These are phyloP conservation scores for Phoeniculus purpureus DNA, from an alignment of 2,797 vertebrate genomes.

Conservation along the genomic window DNA sequence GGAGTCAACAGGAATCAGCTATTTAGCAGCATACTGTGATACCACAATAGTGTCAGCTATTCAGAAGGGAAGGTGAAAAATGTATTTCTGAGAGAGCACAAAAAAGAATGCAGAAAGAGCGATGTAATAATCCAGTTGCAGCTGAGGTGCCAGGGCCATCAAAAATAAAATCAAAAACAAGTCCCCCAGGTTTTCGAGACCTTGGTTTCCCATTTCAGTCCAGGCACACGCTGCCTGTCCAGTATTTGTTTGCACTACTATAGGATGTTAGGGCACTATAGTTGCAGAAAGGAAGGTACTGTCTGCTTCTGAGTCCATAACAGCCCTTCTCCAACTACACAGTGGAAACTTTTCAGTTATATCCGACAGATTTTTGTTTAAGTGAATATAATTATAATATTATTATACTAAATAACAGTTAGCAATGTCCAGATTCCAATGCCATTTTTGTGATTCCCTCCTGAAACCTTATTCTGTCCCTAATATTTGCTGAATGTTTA, in stretches of 20 bases:
- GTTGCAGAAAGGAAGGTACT: not conserved
- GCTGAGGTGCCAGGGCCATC: not conserved
- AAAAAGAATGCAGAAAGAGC: not conserved
- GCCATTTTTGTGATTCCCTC: not conserved
- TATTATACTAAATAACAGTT: not conserved
- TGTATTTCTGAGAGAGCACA: slow-evolving; percentile 12
- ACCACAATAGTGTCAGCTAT: slow-evolving; percentile 26
- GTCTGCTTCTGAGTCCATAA: not conserved
- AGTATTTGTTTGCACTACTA: not conserved
- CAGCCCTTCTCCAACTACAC: not conserved
- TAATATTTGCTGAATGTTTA: not conserved
- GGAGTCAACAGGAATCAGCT: not conserved
- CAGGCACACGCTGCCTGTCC: not conserved
- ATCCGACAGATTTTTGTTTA: not conserved
- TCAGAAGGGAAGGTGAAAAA: slow-evolving; percentile 15
- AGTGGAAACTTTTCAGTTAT: not conserved
- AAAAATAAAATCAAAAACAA: not conserved
- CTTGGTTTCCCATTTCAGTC: not conserved
- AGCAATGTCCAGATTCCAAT: not conserved
- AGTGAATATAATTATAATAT: not conserved
- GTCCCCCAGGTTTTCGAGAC: not conserved
- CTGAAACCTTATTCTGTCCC: not conserved
- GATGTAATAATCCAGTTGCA: not conserved
- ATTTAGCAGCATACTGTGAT: slow-evolving; percentile 34
- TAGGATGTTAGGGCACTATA: not conserved